Base-by-base conservation (phyloP, 92 coral and sea anemone genomes). In the Actinostola sp. region DNA sequence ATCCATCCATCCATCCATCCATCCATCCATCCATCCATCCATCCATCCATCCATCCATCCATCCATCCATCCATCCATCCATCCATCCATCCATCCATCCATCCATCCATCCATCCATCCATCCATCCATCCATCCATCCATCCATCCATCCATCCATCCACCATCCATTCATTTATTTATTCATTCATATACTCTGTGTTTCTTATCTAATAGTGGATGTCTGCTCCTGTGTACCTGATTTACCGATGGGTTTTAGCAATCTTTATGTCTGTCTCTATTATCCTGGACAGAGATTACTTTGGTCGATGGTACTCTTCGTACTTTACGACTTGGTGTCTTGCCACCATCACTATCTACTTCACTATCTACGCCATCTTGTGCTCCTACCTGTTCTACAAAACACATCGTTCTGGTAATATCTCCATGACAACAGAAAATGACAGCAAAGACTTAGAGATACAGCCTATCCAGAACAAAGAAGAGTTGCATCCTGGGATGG, bases 261-360 rank as follows among this genome's bases (percentile, higher is more conserved):
- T 84, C 27, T 84, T 51, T 43, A 70, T 75, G 26, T 71, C 83
- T 44, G 21, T 58, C 30, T 16, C 39, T 42, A 12, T 84, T 43
- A 46, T 84, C 34, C 21, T n/a, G 10, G 56, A 34, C 4, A 42
- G 74, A 11, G 23, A 60, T 20, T 13, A 3, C 43, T 38, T 66
- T 10, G 70, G 36, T 7, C 75, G 81, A 0, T 80, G 89, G 51
- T 84, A 71, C 80, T 77, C 84, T 39, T 54, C 55, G 13, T 79
- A 78, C 32, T 84, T 77, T 42, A 84, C 89, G 6, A 51, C 16
- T 8, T 84, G 89, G 89, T 72, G 84, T 12, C 69, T 84, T 26
- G 39, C 71, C 16, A 70, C 89, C 2, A 31, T 84, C 23, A 76
- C 78, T 24, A 61, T 77, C 1, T 84, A 84, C 66, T 54, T 78